These are phyloP conservation scores for Prinia subflava DNA, from an alignment of 2,113 vertebrate species.

Conservation along the genomic window DNA sequence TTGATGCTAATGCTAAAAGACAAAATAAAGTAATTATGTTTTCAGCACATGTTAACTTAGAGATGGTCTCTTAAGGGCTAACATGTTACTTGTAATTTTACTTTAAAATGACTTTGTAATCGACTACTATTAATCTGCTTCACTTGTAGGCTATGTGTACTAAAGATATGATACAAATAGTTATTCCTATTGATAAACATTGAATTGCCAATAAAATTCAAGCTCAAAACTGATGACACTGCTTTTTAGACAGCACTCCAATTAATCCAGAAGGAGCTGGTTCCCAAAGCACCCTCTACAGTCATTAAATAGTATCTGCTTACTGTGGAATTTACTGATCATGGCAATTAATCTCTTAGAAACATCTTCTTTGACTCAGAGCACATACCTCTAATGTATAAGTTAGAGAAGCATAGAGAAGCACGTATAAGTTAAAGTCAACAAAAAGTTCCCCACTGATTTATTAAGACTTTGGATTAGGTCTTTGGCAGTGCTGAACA, in stretches of 20 bases:
- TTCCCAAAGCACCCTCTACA: neutral
- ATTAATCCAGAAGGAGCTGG: neutral
- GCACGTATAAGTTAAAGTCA: no score
- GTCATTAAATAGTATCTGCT: neutral
- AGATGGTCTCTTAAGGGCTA: neutral
- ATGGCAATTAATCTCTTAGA: neutral
- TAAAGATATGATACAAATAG: neutral
- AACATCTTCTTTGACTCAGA: conserved; percentile 1
- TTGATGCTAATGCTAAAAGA: neutral
- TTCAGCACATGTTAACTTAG: neutral
- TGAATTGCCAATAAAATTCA: neutral
- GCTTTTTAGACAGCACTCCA: neutral
- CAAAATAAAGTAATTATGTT: conserved; percentile 23
- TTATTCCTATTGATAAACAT: neutral
- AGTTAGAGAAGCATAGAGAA: neutral
- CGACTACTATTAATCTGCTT: neutral
- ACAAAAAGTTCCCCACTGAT: neutral
- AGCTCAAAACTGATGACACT: neutral
- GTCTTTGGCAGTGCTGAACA: neutral
- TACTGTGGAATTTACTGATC: neutral
- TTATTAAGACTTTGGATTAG: neutral
- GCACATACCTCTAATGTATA: neutral
- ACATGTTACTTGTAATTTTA: neutral
- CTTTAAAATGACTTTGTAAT: neutral
- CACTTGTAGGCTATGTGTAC: neutral